Base-by-base conservation (phyloP, 2,113 vertebrate genomes). In the Muntiacus reevesi region DNA sequence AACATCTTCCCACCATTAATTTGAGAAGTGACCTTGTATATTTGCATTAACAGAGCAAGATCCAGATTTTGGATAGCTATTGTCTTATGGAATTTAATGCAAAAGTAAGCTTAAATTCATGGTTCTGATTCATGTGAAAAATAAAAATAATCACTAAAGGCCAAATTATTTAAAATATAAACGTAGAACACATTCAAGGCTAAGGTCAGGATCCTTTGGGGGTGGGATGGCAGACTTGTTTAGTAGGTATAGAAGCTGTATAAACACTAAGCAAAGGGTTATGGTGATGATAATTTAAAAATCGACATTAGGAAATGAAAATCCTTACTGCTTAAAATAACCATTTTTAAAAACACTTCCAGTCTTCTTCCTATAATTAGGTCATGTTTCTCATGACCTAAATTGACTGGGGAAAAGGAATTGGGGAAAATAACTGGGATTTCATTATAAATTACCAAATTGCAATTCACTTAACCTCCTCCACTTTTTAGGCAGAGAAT, bases 401-500 rank as follows among this genome's bases (percentile, higher is more conserved):
- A 85, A 45, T 85, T 59, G 76, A 87, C 14, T 54, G 6, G 23
- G 19, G 3, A 50, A 83, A 33, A 86, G 36, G 47, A 95, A 25
- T 30, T 54, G 9, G 50, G 54, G 55, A 54, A 87, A 84, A 67
- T 40, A 89, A 84, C 43, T 45, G 83, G 36, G 23, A 60, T 85
- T 93, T 93, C 81, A 95, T 94, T 87, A 50, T 62, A 60, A 94
- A 83, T 89, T 57, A n/a, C 21, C 52, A 81, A 97, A 93, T 15
- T 74, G 21, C 14, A 57, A 54, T 81, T 60, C 6, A 47, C 28
- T 74, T 33, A 52, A n/a, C 91, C 55, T 33, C 40, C 3, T 92
- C 64, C 57, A 40, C 14, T 43, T 83, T 62, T 19, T 25, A 59
- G 47, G 40, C 60, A 89, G 12, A 74, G 84, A 84, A 43, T 30